Base-by-base conservation (phyloP, 1,140 invertebrate species). In the Drosophila melanica region DNA sequence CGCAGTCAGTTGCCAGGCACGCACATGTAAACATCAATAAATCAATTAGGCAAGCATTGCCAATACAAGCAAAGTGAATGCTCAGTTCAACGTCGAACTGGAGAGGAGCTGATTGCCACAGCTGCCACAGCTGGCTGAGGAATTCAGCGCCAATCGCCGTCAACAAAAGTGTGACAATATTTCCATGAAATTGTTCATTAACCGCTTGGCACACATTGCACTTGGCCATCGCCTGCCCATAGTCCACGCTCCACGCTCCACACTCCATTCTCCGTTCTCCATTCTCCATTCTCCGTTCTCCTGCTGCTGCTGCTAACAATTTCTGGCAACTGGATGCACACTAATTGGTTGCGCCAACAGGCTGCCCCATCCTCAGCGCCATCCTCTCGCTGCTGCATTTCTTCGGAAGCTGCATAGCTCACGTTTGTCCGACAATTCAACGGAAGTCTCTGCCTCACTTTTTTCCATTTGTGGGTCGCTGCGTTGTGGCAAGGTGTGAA, bases 91-190 rank as follows among this genome's bases (percentile, higher is more conserved):
- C 75, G 53, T 20, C 44, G 37, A 54, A 11, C 23, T 27, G 30
- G 23, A 62, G 60, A 50, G 20, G 42, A 58, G 45, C 18, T 57
- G 65, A 68, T 60, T 59, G 48, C 33, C 27, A 27, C 6, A 27
- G 27, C 51, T 45, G 12, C 23, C 9, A 9, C 33, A n/a, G 20
- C 12, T 20, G 33, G n/a, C 81, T 76, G 79, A 87, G 82, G 81
- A 87, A 86, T 82, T 81, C 79, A 87, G 72, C 84, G 82, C 79
- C 59, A 76, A 60, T 76, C 62, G 68, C 65, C 48, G 65, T 76
- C 84, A 87, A 89, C 84, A 87, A 89, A 87, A 87, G 84, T 87
- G 84, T 87, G 84, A 89, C 84, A 87, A 89, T 89, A 89, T 87
- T 87, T 87, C 84, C 84, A 89, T 87, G 84, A 87, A 87, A 87